Evolutionary conservation across 2,797 vertebrate species (phyloP).

Genomic region (Cirrhinus mrigala): DNA sequence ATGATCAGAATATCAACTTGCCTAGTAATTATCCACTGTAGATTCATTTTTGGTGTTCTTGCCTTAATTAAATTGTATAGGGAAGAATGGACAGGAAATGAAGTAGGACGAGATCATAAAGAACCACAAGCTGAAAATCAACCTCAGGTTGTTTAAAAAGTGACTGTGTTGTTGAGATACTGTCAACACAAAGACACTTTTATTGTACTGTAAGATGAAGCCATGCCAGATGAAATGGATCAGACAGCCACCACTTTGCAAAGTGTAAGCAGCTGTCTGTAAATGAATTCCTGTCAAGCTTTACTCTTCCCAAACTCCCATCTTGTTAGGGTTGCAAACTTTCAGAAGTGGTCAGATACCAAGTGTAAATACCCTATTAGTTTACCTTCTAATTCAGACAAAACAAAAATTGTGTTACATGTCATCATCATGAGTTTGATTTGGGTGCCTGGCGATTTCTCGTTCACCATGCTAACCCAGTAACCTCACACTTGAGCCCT

Average conservation of each 20-base stretch:
- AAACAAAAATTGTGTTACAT: not conserved
- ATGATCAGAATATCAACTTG: no score
- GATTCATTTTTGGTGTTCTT: not conserved
- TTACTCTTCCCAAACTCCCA: not conserved
- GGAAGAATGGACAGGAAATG: not conserved
- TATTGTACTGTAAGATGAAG: not conserved
- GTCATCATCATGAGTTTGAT: conserved; percentile 33
- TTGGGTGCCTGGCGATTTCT: not conserved
- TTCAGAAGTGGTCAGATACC: not conserved
- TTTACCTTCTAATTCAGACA: not conserved
- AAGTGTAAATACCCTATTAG: not conserved
- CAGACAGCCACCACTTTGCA: not conserved
- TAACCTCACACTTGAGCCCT: not conserved
- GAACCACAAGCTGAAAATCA: not conserved
- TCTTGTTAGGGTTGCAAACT: not conserved
- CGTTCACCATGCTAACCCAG: conserved; percentile 25
- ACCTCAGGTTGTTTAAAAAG: not conserved
- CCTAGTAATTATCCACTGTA: no score
- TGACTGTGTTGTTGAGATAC: no score
- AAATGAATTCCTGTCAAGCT: not conserved
- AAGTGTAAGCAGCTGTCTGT: not conserved
- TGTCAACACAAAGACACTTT: not conserved
- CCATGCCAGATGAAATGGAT: not conserved
- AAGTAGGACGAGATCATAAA: not conserved
- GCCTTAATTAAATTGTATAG: not conserved